Conservation (phyloP, 2,888 invertebrate species). For the Linnaemya vulpina region DNA sequence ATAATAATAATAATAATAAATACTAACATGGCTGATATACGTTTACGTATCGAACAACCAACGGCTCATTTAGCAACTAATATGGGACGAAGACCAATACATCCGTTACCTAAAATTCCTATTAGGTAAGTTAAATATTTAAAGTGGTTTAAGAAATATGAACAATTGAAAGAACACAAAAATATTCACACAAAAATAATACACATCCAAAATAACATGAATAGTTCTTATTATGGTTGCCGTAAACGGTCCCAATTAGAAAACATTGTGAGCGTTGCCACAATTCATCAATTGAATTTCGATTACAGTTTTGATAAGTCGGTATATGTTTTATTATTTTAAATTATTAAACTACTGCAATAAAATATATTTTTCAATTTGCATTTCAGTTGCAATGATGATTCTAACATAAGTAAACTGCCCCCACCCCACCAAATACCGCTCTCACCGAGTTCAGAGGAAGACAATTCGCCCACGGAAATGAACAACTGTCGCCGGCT, state of each 20-base stretch:
- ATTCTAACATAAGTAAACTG: constrained; percentile 79
- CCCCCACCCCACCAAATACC: constrained; percentile 69
- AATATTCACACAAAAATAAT: neutral
- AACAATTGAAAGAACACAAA: neutral
- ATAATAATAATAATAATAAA: too few relatives aligned
- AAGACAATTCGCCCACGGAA: constrained; percentile 94
- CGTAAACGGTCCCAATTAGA: too few relatives aligned
- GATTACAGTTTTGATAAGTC: neutral
- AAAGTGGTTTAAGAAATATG: neutral
- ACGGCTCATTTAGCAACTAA: constrained; percentile 39
- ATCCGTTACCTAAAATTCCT: constrained; percentile 64
- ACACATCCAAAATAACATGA: too few relatives aligned
- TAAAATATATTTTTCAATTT: constrained; percentile 34
- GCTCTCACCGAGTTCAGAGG: constrained; percentile 87
- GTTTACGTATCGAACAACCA: constrained; percentile 73
- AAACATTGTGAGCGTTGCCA: too few relatives aligned
- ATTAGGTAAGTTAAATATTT: constrained; percentile 49
- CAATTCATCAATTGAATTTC: too few relatives aligned
- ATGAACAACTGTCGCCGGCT: constrained; percentile 92
- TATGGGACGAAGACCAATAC: constrained; percentile 64
- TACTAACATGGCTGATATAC: constrained; percentile 74
- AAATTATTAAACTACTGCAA: too few relatives aligned
- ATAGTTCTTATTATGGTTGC: too few relatives aligned
- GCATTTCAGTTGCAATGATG: constrained; percentile 81
- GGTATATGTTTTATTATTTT: too few relatives aligned